Base-by-base conservation (phyloP, 2,888 invertebrate genomes). In the Pemphredon lugubris region DNA sequence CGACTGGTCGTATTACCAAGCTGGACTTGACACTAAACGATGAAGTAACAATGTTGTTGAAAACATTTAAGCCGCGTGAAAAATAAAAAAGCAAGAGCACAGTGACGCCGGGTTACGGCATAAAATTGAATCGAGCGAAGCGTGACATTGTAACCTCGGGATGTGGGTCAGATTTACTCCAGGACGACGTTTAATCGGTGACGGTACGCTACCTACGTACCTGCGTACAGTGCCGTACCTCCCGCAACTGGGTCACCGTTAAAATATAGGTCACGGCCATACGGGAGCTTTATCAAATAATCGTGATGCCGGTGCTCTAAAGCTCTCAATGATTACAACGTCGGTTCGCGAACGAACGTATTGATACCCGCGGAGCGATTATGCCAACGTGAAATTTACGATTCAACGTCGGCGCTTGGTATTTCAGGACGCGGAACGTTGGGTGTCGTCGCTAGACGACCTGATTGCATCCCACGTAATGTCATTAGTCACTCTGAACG, bases 251-350 rank as follows among this genome's bases (percentile, higher is more conserved):
- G 87, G 87, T 86, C 87, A 76, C 63, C 67, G 75, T 79, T 77
- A 78, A n/a, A 78, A 88, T 86, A 86, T 88, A 69, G 88, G 88
- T 88, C 87, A 88, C 57, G 87, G 87, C 83, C 84, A 75, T 59
- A 59, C 44, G 42, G 45, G 32, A 65, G 40, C 58, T 68, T 50
- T 39, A 48, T 64, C 45, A 55, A 68, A 57, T 68, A 73, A 78
- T 73, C 51, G 65, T 34, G 44, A 45, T 58, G 54, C 58, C 47
- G 47, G 53, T 34, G 18, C 73, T 63, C 61, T 47, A 54, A 66
- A 53, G 57, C 60, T 73, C 42, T n/a, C 42, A 40, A 48, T 54
- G 59, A 70, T 67, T 57, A 50, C 23, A 9, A 2, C 32, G 14
- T 9, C 6, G 3, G 6, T 3, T 26, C 11, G 37, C 39, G 26